Conservation (phyloP, 2,797 vertebrate genomes). For the Peromyscus aztecus region DNA sequence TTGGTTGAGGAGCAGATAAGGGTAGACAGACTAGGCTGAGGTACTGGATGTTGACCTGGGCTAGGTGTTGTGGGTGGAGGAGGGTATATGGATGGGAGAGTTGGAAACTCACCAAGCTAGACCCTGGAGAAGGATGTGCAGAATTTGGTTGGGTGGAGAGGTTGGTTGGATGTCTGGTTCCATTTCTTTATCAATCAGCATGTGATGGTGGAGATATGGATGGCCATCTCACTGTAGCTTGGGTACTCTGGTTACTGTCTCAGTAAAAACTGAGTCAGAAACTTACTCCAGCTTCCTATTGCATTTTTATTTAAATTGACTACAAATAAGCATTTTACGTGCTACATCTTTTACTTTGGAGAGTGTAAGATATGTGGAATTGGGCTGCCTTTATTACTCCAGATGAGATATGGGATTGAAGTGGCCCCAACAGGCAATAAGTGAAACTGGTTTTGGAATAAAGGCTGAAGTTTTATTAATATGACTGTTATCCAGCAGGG, state of each 20-base stretch:
- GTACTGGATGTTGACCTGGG: not conserved
- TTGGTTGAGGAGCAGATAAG: not conserved
- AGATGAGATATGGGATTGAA: not conserved
- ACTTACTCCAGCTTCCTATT: not conserved
- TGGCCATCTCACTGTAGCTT: not conserved
- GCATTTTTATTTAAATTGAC: conserved; percentile 5
- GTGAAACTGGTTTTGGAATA: conserved; percentile 25
- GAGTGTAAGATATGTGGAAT: not conserved
- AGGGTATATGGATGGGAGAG: not conserved
- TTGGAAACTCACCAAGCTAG: not conserved
- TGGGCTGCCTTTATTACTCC: not conserved
- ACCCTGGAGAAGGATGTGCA: not conserved
- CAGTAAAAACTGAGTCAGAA: conserved; percentile 30
- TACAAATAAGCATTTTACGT: not conserved
- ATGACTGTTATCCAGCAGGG: not conserved
- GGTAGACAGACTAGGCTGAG: not conserved
- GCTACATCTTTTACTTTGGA: not conserved
- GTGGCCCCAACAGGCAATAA: not conserved
- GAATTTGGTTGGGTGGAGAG: not conserved
- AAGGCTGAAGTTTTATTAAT: conserved; percentile 23
- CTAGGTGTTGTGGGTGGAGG: not conserved
- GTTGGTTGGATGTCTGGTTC: not conserved
- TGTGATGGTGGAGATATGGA: fast-evolving
- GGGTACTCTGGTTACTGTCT: not conserved
- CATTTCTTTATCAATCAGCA: not conserved